Conservation (phyloP, 1,140 invertebrate genomes). For the Samia ricini region DNA sequence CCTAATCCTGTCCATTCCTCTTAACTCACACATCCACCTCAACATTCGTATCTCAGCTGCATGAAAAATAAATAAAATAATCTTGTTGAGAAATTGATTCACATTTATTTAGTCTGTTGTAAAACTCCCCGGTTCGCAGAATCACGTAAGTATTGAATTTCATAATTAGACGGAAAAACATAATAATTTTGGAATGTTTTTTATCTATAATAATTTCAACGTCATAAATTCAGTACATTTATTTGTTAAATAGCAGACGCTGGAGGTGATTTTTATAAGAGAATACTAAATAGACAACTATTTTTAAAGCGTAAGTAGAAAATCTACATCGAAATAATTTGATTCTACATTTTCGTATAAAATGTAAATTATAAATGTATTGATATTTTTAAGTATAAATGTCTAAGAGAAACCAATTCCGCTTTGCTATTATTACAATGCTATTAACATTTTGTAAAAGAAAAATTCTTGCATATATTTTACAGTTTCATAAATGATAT, state of each 20-base stretch:
- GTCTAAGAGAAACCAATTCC: not conserved
- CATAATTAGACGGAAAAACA: not conserved
- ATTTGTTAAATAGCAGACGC: not conserved
- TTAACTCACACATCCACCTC: too few relatives aligned
- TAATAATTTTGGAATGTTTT: constrained; percentile 8
- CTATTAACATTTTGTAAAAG: too few relatives aligned
- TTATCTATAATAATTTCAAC: not conserved
- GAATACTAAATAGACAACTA: not conserved
- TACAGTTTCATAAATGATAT: not conserved
- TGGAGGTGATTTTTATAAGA: not conserved
- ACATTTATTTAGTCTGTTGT: not conserved
- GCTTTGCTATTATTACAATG: not conserved
- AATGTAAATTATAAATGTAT: constrained; percentile 4
- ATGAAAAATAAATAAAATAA: too few relatives aligned
- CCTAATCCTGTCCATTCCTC: too few relatives aligned
- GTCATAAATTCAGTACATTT: not conserved
- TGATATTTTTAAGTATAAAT: not conserved
- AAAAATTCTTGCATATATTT: too few relatives aligned
- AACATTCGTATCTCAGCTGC: too few relatives aligned
- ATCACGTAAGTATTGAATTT: not conserved
- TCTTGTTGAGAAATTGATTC: too few relatives aligned
- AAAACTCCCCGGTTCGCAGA: not conserved
- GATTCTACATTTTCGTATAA: constrained; percentile 4
- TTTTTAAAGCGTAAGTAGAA: constrained; percentile 1
- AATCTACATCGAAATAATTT: not conserved